Conservation (phyloP, 2,797 vertebrate genomes). For the Avahi laniger region DNA sequence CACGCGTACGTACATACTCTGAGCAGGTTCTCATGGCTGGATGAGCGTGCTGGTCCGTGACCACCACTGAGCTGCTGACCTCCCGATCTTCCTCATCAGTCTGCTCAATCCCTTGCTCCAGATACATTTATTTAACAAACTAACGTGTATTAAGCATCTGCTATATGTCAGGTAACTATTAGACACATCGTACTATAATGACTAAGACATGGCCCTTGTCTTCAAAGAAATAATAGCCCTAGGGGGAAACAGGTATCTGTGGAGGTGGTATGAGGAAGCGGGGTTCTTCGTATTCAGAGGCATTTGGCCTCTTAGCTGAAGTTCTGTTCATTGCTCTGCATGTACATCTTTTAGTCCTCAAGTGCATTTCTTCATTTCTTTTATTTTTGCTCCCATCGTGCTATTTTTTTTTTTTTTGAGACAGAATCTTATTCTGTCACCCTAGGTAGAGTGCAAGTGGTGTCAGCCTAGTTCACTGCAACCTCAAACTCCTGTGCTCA, state of each 20-base stretch:
- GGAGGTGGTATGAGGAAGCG: neutral
- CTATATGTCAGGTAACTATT: neutral
- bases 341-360: neutral
- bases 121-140: neutral
- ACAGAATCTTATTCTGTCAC: neutral
- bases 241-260: neutral
- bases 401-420: neutral
- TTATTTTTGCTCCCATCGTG: slow-evolving; percentile 26
- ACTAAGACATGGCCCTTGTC: neutral
- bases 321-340: neutral
- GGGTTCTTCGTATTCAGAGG: neutral
- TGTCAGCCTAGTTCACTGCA: neutral
- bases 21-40: neutral
- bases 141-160: neutral
- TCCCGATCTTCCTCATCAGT: neutral
- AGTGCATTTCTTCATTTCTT: slow-evolving; percentile 21
- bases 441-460: neutral
- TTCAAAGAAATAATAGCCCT: neutral
- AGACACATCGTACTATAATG: neutral
- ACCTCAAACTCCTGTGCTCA: neutral
- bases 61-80: neutral
- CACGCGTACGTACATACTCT: neutral
- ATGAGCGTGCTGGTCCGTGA: neutral
- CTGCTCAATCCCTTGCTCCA: neutral
- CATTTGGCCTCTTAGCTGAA: neutral